Percentiles rank a stretch among this genome's conserved stretches.
Evolutionary conservation across 2,113 vertebrate species (phyloP).

Genomic region (Glareola pratincola): DNA sequence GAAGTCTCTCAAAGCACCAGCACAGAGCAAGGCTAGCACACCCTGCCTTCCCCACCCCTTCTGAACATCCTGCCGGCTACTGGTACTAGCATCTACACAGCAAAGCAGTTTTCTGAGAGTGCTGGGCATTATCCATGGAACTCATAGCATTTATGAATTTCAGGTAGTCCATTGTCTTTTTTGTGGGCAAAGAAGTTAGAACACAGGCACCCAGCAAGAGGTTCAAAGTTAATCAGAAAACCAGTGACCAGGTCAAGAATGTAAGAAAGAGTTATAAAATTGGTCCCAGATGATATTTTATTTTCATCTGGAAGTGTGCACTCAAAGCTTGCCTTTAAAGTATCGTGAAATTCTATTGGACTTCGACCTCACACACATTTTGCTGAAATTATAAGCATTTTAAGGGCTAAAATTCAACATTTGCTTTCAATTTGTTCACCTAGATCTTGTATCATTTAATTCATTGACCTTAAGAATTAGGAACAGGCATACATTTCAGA

Average conservation of each 20-base stretch:
- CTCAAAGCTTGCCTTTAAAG: neutral
- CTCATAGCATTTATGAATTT: neutral
- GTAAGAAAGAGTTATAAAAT: neutral
- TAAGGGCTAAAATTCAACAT: neutral
- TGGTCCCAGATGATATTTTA: neutral
- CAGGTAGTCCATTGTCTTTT: neutral
- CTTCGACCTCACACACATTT: neutral
- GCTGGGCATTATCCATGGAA: rapidly evolving
- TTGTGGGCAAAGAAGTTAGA: neutral
- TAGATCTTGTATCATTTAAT: neutral
- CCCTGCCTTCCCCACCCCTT: neutral
- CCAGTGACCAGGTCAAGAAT: neutral
- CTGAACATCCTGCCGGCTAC: neutral
- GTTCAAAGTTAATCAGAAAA: neutral
- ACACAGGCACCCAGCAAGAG: neutral
- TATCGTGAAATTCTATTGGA: neutral
- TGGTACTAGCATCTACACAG: neutral
- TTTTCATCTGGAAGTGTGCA: neutral
- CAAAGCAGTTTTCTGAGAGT: neutral
- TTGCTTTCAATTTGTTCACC: neutral
- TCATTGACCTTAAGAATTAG: neutral
- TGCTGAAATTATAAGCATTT: neutral
- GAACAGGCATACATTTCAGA: neutral
- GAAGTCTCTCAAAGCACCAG: neutral
- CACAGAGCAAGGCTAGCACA: neutral